Conservation (phyloP, 2,888 invertebrate genomes). For the Blera fallax region DNA sequence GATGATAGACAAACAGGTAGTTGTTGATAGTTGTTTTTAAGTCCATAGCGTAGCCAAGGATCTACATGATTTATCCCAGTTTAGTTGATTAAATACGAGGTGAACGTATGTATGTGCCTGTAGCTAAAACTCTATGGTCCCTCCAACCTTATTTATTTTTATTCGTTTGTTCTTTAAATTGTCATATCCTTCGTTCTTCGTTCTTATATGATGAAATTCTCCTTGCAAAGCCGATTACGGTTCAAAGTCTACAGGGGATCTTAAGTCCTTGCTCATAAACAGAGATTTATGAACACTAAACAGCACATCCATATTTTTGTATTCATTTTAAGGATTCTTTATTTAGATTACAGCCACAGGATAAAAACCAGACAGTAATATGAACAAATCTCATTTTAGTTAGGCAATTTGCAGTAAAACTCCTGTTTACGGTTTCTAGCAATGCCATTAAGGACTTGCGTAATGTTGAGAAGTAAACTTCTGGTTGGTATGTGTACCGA, state of each 20-base stretch:
- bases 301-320: not conserved
- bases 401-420: constrained; percentile 38
- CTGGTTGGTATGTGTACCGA: constrained; percentile 7
- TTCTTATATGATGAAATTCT: not conserved
- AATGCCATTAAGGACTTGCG: not conserved
- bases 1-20: constrained; percentile 49
- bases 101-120: not conserved
- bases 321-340: not conserved
- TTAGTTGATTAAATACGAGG: not conserved
- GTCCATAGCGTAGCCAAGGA: not conserved
- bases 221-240: not conserved
- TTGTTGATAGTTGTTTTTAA: constrained; percentile 34
- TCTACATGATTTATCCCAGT: not conserved
- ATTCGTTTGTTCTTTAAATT: not conserved
- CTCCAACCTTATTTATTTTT: too few relatives aligned
- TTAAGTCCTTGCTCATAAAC: not conserved
- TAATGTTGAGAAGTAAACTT: constrained; percentile 31
- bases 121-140: too few relatives aligned
- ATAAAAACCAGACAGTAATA: not conserved
- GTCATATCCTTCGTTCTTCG: not conserved
- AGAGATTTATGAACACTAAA: not conserved
- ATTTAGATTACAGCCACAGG: not conserved
- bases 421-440: not conserved
- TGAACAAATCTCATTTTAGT: not conserved
- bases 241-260: not conserved